Conservation (phyloP, 2,888 invertebrate genomes). For the Tachina grossa region DNA sequence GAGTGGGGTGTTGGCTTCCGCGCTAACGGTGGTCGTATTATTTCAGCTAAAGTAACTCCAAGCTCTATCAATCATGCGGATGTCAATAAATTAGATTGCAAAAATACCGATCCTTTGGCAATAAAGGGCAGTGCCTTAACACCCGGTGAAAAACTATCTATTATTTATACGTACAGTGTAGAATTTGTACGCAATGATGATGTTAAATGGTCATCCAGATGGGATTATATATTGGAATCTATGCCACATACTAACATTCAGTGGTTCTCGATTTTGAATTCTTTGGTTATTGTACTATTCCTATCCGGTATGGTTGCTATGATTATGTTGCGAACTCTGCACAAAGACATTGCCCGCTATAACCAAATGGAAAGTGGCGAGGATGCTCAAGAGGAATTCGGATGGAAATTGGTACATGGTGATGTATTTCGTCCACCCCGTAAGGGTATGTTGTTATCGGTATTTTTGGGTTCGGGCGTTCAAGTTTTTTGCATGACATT, state of each 20-base stretch:
- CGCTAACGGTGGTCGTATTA: slow-evolving; percentile 94
- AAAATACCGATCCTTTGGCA: slow-evolving; percentile 86
- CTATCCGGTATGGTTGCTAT: slow-evolving; percentile 99
- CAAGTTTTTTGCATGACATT: slow-evolving; percentile 98
- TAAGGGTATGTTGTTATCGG: slow-evolving; percentile 97
- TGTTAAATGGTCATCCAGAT: slow-evolving; percentile 98
- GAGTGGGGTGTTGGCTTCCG: slow-evolving; percentile 93
- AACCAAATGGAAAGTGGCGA: slow-evolving; percentile 96
- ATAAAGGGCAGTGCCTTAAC: slow-evolving; percentile 86
- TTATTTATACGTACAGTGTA: slow-evolving; percentile 95
- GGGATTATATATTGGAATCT: slow-evolving; percentile 99
- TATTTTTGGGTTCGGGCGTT: slow-evolving; percentile 97
- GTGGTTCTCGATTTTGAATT: slow-evolving; percentile 99
- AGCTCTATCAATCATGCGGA: slow-evolving; percentile 85
- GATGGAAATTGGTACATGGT: slow-evolving; percentile 99
- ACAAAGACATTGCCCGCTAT: slow-evolving; percentile 99
- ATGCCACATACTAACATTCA: slow-evolving; percentile 99
- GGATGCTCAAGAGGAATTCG: slow-evolving; percentile 92
- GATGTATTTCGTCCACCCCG: slow-evolving; percentile 98
- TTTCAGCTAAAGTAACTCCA: slow-evolving; percentile 88
- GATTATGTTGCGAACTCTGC: slow-evolving; percentile 97
- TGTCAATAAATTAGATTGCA: slow-evolving; percentile 83
- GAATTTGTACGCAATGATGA: slow-evolving; percentile 90
- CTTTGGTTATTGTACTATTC: slow-evolving; percentile 97
- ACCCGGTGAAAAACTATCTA: slow-evolving; percentile 84